Evolutionary conservation across 2,113 vertebrate genomes (phyloP).

Genomic region (Hystrix cristata): DNA sequence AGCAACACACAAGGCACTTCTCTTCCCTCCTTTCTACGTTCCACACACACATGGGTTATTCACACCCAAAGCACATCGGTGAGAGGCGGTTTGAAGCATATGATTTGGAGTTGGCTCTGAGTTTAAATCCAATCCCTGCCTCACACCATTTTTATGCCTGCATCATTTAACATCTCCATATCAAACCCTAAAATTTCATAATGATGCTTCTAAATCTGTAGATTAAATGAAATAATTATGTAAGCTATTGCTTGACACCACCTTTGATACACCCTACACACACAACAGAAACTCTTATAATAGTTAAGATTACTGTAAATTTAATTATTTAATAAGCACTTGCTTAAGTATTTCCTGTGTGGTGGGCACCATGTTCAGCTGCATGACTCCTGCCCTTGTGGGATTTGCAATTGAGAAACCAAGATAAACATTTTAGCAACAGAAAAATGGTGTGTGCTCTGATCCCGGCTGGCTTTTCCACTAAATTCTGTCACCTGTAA

Average conservation of each 20-base stretch:
- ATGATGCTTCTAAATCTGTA: not conserved
- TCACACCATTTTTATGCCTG: not conserved
- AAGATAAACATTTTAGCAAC: not conserved
- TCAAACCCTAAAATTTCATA: not conserved
- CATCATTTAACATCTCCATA: not conserved
- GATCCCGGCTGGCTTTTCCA: not conserved
- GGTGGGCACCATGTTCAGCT: not conserved
- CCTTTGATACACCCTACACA: not conserved
- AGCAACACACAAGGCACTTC: not conserved
- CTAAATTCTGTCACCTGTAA: not conserved
- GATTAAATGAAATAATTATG: not conserved
- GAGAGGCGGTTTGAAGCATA: not conserved
- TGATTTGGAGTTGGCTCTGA: not conserved
- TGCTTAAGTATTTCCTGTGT: not conserved
- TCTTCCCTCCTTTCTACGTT: not conserved
- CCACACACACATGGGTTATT: not conserved
- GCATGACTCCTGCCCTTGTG: not conserved
- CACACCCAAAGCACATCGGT: not conserved
- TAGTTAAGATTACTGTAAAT: not conserved
- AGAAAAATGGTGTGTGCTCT: not conserved
- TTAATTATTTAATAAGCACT: not conserved
- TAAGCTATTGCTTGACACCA: not conserved
- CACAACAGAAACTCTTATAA: conserved; percentile 1
- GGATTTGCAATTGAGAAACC: not conserved
- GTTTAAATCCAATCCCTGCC: not conserved